A percentile compares a stretch with the other conserved stretches of the same genome.
Conservation (phyloP, 2,797 vertebrate species). For the Lacerta agilis region DNA sequence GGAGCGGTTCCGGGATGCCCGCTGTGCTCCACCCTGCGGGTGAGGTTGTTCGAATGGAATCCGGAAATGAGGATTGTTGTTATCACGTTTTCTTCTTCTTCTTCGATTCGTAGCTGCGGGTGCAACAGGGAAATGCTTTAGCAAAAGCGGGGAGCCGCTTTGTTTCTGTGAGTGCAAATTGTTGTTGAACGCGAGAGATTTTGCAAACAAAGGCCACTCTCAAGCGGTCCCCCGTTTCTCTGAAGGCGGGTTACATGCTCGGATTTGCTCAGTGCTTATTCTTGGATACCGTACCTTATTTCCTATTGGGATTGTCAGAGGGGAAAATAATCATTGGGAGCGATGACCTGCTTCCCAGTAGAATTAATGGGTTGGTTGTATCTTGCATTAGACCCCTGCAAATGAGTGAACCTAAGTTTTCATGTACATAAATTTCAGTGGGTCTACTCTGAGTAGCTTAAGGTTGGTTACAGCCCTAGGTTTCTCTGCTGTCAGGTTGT, state of each 20-base stretch:
- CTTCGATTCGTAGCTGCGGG: neutral
- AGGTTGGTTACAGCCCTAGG: too few relatives aligned
- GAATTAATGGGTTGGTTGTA: too few relatives aligned
- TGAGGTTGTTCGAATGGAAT: neutral
- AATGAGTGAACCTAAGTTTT: too few relatives aligned
- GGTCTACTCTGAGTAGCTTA: too few relatives aligned
- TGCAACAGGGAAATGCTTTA: neutral
- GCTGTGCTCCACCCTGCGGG: neutral
- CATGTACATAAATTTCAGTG: too few relatives aligned
- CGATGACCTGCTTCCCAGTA: too few relatives aligned
- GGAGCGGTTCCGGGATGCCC: neutral
- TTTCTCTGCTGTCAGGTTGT: too few relatives aligned
- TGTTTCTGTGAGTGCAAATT: neutral
- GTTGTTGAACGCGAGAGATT: neutral
- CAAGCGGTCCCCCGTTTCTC: neutral
- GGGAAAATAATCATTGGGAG: neutral
- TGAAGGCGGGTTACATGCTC: neutral
- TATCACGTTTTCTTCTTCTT: neutral
- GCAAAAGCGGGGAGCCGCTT: too few relatives aligned
- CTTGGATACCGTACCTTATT: too few relatives aligned
- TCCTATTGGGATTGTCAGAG: neutral
- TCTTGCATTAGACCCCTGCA: too few relatives aligned
- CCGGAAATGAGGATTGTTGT: neutral
- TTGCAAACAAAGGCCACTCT: too few relatives aligned
- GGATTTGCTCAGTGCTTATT: neutral